Evolutionary conservation across 2,888 invertebrate genomes (phyloP).

Genomic region (Epinotia ramella): DNA sequence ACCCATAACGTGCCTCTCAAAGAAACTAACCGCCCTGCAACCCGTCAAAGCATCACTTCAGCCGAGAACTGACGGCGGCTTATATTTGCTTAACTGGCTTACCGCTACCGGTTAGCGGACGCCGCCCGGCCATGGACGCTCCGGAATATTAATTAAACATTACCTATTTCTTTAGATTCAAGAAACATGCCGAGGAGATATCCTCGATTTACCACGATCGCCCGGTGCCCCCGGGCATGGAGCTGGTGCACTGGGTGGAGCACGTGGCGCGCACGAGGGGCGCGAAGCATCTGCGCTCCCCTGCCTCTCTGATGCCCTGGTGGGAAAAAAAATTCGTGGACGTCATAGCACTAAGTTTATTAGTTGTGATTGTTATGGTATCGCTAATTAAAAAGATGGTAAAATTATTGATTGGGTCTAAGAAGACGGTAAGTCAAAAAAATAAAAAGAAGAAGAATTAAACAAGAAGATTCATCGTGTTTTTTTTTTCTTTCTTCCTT

Average conservation of each 20-base stretch:
- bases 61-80: too few relatives aligned
- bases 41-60: too few relatives aligned
- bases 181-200: slow-evolving; percentile 47
- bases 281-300: slow-evolving; percentile 49
- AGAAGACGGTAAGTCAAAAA: not conserved
- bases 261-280: slow-evolving; percentile 47
- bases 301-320: slow-evolving; percentile 47
- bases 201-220: slow-evolving; percentile 55
- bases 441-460: slow-evolving; percentile 34
- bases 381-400: not conserved
- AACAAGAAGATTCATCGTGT: not conserved
- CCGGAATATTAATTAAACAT: not conserved
- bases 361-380: slow-evolving; percentile 1
- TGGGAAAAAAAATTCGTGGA: slow-evolving; percentile 48
- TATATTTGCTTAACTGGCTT: not conserved
- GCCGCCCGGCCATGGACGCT: not conserved
- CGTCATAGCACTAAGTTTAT: slow-evolving; percentile 30
- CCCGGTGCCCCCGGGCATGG: slow-evolving; percentile 49
- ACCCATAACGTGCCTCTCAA: too few relatives aligned
- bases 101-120: not conserved
- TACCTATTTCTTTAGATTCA: slow-evolving; percentile 44
- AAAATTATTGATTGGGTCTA: not conserved
- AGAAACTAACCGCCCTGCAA: too few relatives aligned
- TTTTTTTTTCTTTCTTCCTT: too few relatives aligned
- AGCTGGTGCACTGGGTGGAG: slow-evolving; percentile 50